phyloP scores from a whole-genome alignment of 2,888 invertebrate species.

The Hydraecia micacea region DNA sequence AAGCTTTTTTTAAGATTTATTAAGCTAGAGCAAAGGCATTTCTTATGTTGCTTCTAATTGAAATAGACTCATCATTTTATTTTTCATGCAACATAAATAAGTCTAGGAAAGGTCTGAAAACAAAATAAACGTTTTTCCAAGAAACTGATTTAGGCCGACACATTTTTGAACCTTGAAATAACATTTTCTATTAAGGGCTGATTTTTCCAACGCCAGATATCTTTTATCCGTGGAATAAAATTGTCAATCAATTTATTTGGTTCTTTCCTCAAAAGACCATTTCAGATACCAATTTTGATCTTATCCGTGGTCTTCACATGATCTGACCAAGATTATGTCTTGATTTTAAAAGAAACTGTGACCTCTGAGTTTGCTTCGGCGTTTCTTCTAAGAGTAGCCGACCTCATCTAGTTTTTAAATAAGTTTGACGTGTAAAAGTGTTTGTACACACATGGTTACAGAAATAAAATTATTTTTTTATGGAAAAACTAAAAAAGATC shows the following conservation, averaged over 20 bases:
- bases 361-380: too few species aligned
- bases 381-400: too few species aligned
- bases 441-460: neutral
- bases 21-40: constrained; percentile 2
- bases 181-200: neutral
- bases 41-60: neutral
- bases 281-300: too few species aligned
- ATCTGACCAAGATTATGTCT: too few species aligned
- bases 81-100: neutral
- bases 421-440: too few species aligned
- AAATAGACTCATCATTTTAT: neutral
- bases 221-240: too few species aligned
- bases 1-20: constrained; percentile 20
- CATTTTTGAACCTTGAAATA: neutral
- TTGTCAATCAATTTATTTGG: too few species aligned
- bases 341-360: too few species aligned
- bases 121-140: neutral
- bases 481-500: neutral
- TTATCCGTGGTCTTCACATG: too few species aligned
- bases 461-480: too few species aligned
- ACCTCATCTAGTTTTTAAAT: neutral
- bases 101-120: neutral
- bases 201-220: neutral
- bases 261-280: too few species aligned
- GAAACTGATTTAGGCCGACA: neutral